Conservation (phyloP, 2,113 vertebrate genomes). For the Lophotis ruficrista region DNA sequence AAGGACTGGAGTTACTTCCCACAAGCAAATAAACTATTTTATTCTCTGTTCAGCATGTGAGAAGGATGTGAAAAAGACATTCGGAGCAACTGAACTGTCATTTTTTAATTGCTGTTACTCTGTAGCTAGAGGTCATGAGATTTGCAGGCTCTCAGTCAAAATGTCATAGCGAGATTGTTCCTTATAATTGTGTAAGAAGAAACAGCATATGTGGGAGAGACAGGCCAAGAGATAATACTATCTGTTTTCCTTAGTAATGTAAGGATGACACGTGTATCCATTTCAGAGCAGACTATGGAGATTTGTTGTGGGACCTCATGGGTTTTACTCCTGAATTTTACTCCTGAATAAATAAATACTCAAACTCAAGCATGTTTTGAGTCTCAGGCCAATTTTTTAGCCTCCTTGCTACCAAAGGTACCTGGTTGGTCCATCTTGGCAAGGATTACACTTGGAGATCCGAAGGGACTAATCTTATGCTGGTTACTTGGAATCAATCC, state of each 20-base stretch:
- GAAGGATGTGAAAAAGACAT: neutral
- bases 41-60: neutral
- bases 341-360: neutral
- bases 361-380: neutral
- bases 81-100: neutral
- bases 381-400: neutral
- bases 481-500: neutral
- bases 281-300: neutral
- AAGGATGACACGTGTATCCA: neutral
- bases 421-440: neutral
- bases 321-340: neutral
- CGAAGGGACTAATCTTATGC: neutral
- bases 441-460: neutral
- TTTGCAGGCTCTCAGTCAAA: neutral
- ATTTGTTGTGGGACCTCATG: neutral
- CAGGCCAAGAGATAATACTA: neutral
- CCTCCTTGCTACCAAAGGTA: neutral
- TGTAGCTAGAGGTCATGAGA: neutral
- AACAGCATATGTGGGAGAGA: neutral
- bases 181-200: neutral
- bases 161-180: neutral
- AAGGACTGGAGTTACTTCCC: neutral
- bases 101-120: conserved; percentile 1
- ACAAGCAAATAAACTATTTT: neutral
- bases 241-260: neutral